phyloP scores from a whole-genome alignment of 64 coral and sea anemone genomes.

The Astreopora myriophthalma region DNA sequence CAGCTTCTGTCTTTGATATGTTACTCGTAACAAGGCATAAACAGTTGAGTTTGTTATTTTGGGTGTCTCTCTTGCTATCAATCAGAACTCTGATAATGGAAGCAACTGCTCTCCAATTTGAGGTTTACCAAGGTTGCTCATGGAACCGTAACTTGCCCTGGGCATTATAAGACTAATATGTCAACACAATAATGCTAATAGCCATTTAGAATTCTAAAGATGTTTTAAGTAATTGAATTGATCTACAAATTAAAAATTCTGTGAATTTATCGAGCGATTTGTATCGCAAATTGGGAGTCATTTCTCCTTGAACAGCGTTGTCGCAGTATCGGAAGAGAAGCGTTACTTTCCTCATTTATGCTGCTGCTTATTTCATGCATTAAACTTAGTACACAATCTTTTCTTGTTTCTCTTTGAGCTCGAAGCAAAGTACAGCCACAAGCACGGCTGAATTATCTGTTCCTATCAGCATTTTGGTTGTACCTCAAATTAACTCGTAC shows the following conservation, averaged over 20 bases:
- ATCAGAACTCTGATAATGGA: no score
- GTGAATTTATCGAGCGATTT: no score
- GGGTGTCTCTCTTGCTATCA: background rate
- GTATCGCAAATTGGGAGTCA: no score
- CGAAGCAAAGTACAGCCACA: background rate
- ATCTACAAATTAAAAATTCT: no score
- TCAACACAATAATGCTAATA: conserved; percentile 12
- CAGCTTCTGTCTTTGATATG: no score
- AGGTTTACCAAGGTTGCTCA: background rate
- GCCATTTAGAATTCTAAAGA: conserved; percentile 1
- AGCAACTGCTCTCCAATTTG: background rate
- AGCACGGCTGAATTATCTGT: no score
- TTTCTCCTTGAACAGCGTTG: no score
- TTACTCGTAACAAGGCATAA: background rate
- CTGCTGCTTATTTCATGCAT: background rate
- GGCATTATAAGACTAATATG: background rate
- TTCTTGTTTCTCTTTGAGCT: background rate
- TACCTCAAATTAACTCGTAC: background rate
- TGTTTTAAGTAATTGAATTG: background rate
- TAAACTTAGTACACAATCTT: background rate
- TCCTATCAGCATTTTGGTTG: background rate
- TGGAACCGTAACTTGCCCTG: background rate
- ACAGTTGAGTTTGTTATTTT: background rate
- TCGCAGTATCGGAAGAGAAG: no score
- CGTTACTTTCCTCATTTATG: no score